These are phyloP conservation scores for Drosophila buzzatii DNA, from an alignment of 2,888 invertebrate species.

Conservation along the genomic window DNA sequence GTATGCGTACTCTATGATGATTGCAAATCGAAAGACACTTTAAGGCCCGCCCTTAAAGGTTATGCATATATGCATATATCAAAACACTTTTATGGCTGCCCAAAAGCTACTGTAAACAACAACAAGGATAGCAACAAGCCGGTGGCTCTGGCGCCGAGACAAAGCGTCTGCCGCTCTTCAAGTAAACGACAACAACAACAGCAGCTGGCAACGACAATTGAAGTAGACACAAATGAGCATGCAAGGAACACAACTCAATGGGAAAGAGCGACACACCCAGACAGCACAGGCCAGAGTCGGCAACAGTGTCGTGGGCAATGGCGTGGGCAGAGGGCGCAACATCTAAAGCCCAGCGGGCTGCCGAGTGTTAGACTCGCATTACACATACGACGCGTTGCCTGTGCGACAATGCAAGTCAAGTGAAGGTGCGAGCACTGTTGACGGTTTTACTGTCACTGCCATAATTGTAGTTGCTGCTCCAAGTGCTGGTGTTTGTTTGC, in stretches of 20 bases:
- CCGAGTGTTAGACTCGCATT: constrained; percentile 44
- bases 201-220: constrained; percentile 68
- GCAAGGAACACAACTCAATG: constrained; percentile 73
- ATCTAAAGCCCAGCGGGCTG: constrained; percentile 33
- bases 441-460: constrained; percentile 71
- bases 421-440: constrained; percentile 62
- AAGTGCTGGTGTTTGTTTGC: constrained; percentile 64
- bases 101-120: constrained; percentile 44
- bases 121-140: constrained; percentile 37
- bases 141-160: constrained; percentile 36
- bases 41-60: constrained; percentile 32
- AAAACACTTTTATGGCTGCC: constrained; percentile 66
- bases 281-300: not conserved
- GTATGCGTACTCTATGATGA: constrained; percentile 51
- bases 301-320: not conserved
- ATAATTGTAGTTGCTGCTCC: constrained; percentile 33
- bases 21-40: constrained; percentile 36
- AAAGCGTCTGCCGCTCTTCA: constrained; percentile 54
- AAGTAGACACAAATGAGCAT: constrained; percentile 78
- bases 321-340: not conserved
- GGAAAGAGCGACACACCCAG: constrained; percentile 42
- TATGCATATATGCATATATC: constrained; percentile 37
- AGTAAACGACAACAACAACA: constrained; percentile 33
- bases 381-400: constrained; percentile 73
- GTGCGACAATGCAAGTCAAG: constrained; percentile 71